Conservation (phyloP, 2,888 invertebrate species). For the Sinodicranocentrus sp. region DNA sequence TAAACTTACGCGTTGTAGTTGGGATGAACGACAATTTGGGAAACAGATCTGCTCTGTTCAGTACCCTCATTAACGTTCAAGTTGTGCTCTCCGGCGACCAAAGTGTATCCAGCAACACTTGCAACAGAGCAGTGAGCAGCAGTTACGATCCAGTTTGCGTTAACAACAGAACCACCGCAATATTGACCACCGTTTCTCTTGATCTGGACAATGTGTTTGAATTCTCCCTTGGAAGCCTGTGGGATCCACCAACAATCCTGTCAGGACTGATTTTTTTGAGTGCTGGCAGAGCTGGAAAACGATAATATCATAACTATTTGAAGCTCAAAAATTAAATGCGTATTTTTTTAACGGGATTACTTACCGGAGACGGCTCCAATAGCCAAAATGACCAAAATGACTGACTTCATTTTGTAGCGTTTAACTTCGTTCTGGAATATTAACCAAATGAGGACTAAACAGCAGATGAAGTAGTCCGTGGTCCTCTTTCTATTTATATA, state of each 20-base stretch:
- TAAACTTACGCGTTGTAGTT: conserved; percentile 69
- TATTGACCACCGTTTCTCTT: conserved; percentile 45
- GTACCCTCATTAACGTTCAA: conserved; percentile 65
- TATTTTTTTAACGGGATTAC: too few relatives aligned
- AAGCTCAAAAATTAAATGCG: too few relatives aligned
- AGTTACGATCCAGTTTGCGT: conserved; percentile 68
- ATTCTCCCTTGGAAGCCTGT: conserved; percentile 61
- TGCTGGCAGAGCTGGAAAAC: conserved; percentile 52
- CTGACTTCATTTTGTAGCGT: conserved; percentile 41
- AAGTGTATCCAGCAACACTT: conserved; percentile 56
- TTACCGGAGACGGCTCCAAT: conserved; percentile 39
- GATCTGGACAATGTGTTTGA: conserved; percentile 67
- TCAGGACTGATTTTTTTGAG: conserved; percentile 37
- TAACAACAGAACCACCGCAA: conserved; percentile 68
- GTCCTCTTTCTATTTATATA: conserved; percentile 13
- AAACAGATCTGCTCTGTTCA: conserved; percentile 59
- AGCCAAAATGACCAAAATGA: conserved; percentile 46
- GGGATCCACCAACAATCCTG: conserved; percentile 56
- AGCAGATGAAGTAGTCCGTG: background rate
- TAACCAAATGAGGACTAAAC: background rate
- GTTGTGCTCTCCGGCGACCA: conserved; percentile 71
- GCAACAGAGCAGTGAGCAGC: conserved; percentile 69
- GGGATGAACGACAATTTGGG: conserved; percentile 71
- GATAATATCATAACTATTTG: background rate
- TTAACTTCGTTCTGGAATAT: too few relatives aligned